Conservation (phyloP, 2,888 invertebrate species). For the Gastrophysa polygoni region DNA sequence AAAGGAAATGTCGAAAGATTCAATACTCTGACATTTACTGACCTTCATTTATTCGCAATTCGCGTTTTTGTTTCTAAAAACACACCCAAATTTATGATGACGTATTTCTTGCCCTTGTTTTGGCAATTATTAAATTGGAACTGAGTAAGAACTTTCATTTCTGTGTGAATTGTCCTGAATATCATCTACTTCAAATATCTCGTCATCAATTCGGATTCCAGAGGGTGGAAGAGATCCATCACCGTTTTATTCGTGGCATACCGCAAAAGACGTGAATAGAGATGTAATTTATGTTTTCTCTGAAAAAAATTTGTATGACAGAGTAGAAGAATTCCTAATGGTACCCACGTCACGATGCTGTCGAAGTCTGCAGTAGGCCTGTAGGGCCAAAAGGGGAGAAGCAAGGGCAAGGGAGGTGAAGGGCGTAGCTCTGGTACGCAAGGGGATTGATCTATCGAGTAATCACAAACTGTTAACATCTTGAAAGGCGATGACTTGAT, state of each 20-base stretch:
- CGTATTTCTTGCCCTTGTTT: too few species aligned
- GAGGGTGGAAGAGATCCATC: conserved; percentile 14
- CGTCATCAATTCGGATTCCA: conserved; percentile 12
- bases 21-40: too few species aligned
- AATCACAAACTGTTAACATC: too few species aligned
- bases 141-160: too few species aligned
- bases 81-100: too few species aligned
- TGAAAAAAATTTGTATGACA: conserved; percentile 32
- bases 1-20: too few species aligned
- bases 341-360: conserved; percentile 42
- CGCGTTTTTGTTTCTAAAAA: too few species aligned
- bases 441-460: neutral
- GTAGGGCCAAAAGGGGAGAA: conserved; percentile 13
- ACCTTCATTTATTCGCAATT: too few species aligned
- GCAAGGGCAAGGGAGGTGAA: neutral
- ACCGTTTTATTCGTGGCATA: conserved; percentile 10
- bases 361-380: conserved; percentile 36
- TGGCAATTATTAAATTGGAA: too few species aligned
- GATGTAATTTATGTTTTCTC: conserved; percentile 34
- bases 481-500: too few species aligned
- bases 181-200: conserved; percentile 7
- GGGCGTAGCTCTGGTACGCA: neutral
- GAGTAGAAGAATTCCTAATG: conserved; percentile 35
- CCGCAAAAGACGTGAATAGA: conserved; percentile 19
- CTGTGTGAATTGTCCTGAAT: neutral